These are phyloP conservation scores for Sminthopsis crassicaudata DNA, from an alignment of 2,113 vertebrate genomes.

Conservation along the genomic window DNA sequence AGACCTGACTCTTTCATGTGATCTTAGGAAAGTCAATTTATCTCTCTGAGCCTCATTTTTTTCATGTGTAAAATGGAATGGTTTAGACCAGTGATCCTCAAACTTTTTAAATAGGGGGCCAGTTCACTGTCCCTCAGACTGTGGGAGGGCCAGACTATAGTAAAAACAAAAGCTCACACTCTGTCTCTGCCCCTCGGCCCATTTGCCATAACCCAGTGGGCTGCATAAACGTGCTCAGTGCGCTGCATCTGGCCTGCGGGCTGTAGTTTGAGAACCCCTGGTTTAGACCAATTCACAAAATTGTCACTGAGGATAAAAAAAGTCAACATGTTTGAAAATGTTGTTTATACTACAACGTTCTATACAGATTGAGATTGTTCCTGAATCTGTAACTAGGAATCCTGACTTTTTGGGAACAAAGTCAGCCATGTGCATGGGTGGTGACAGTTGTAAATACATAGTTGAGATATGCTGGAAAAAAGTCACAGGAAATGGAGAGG, in stretches of 20 bases:
- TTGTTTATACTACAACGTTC: neutral
- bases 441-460: neutral
- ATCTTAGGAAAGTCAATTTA: neutral
- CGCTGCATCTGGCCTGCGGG: too few species aligned
- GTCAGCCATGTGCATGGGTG: neutral
- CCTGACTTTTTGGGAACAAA: neutral
- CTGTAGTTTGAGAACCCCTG: too few species aligned
- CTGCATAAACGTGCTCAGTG: too few species aligned
- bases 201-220: too few species aligned
- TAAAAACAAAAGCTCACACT: too few species aligned
- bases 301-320: neutral
- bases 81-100: neutral
- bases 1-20: neutral
- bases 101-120: too few species aligned
- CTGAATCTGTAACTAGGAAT: neutral
- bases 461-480: neutral
- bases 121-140: too few species aligned
- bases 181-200: too few species aligned
- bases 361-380: neutral
- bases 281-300: neutral
- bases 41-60: neutral
- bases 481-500: neutral
- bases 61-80: neutral
- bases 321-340: neutral
- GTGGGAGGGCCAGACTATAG: too few species aligned